Percentiles rank a stretch among this genome's conserved stretches.
Conservation (phyloP, 1,140 invertebrate genomes). For the Polypedilum vanderplanki region DNA sequence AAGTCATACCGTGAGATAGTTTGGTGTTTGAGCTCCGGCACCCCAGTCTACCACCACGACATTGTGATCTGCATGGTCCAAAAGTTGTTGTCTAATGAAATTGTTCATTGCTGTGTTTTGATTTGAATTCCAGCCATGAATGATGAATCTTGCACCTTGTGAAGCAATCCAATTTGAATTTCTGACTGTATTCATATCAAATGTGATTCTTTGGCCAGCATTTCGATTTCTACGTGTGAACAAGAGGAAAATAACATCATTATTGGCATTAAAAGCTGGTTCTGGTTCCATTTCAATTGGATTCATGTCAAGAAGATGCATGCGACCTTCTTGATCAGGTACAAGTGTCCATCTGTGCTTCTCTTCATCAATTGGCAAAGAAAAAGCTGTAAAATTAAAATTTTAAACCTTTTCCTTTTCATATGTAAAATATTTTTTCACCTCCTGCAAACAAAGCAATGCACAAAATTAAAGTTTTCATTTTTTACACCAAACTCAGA, state of each 20-base stretch:
- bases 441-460: too few species aligned
- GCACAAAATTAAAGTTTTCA: too few species aligned
- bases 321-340: neutral
- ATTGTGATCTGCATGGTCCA: neutral
- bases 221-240: neutral
- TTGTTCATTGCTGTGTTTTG: neutral
- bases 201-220: neutral
- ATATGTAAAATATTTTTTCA: too few species aligned
- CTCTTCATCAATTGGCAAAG: neutral
- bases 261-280: neutral
- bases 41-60: constrained; percentile 23
- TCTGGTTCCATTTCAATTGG: neutral
- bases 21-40: neutral
- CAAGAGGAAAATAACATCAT: neutral
- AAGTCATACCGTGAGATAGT: neutral
- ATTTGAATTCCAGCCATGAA: neutral
- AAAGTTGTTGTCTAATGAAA: neutral
- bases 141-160: neutral
- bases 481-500: too few species aligned
- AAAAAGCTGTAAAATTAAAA: neutral
- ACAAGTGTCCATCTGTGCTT: neutral
- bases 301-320: neutral
- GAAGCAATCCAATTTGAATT: constrained; percentile 22
- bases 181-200: neutral
- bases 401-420: too few species aligned